These are phyloP conservation scores for Myzus persicae DNA, from an alignment of 1,140 invertebrate species.

Conservation along the genomic window DNA sequence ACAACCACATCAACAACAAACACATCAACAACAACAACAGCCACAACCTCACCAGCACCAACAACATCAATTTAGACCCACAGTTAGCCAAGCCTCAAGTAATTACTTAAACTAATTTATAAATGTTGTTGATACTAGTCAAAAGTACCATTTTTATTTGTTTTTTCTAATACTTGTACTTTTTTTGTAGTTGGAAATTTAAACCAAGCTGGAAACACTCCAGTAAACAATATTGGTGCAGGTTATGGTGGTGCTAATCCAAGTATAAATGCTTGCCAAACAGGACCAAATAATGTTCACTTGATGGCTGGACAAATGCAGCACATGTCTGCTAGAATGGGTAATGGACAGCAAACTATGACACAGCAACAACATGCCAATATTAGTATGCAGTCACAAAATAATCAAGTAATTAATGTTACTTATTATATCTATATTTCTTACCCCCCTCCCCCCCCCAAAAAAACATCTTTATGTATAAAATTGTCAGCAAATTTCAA, in stretches of 20 bases:
- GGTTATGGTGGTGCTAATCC: slow-evolving; percentile 28
- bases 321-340: slow-evolving; percentile 49
- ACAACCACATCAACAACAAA: background rate
- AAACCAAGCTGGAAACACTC: slow-evolving; percentile 28
- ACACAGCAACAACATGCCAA: slow-evolving; percentile 49
- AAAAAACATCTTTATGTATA: background rate
- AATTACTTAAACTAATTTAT: background rate
- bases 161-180: background rate
- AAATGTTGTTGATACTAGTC: background rate
- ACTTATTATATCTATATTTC: background rate
- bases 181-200: slow-evolving; percentile 46
- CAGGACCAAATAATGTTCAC: slow-evolving; percentile 12
- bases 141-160: background rate
- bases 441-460: background rate
- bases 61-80: slow-evolving; percentile 47
- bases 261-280: slow-evolving; percentile 33
- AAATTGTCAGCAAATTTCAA: background rate
- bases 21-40: slow-evolving; percentile 25
- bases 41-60: slow-evolving; percentile 22
- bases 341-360: slow-evolving; percentile 46
- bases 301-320: slow-evolving; percentile 57
- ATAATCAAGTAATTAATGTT: slow-evolving; percentile 44
- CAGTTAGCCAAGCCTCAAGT: slow-evolving; percentile 42
- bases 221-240: slow-evolving; percentile 47
- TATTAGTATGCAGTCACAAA: slow-evolving; percentile 52